phyloP scores from a whole-genome alignment of 1,140 invertebrate genomes.

The Drosophila insularis region DNA sequence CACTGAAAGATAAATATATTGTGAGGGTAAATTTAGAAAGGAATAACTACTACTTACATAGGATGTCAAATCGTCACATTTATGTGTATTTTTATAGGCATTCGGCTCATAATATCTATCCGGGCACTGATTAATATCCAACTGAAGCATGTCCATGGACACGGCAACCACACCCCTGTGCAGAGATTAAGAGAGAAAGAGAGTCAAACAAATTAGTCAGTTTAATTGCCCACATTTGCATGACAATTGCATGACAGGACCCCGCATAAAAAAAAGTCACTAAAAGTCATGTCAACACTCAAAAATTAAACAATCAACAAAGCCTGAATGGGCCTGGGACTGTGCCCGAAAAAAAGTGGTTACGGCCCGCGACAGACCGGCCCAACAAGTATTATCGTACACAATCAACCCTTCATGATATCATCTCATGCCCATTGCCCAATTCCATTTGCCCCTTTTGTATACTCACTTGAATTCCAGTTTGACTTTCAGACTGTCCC shows the following conservation, averaged over 20 bases:
- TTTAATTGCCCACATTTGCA: constrained; percentile 73
- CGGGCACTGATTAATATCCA: constrained; percentile 98
- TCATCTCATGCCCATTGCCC: constrained; percentile 8
- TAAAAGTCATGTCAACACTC: constrained; percentile 54
- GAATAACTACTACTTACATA: constrained; percentile 89
- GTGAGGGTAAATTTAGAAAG: not conserved
- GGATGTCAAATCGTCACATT: constrained; percentile 95
- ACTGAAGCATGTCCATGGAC: constrained; percentile 93
- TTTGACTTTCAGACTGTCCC: constrained; percentile 94
- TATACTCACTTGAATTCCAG: constrained; percentile 95
- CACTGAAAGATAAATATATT: constrained; percentile 87
- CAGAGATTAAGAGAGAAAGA: constrained; percentile 2
- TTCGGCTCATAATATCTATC: constrained; percentile 94
- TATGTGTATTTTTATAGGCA: constrained; percentile 97
- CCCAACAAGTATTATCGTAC: constrained; percentile 40
- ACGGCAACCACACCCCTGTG: constrained; percentile 96
- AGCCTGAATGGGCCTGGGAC: constrained; percentile 42
- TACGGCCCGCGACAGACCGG: constrained; percentile 60
- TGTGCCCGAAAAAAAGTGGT: constrained; percentile 1
- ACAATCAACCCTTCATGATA: constrained; percentile 16
- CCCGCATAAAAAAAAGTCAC: constrained; percentile 24
- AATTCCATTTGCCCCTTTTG: not conserved
- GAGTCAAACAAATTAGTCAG: constrained; percentile 70
- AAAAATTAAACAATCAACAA: constrained; percentile 74
- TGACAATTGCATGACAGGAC: constrained; percentile 47